Base-by-base conservation (phyloP, 2,888 invertebrate genomes). In the Prosopocoilus inquinatus region DNA sequence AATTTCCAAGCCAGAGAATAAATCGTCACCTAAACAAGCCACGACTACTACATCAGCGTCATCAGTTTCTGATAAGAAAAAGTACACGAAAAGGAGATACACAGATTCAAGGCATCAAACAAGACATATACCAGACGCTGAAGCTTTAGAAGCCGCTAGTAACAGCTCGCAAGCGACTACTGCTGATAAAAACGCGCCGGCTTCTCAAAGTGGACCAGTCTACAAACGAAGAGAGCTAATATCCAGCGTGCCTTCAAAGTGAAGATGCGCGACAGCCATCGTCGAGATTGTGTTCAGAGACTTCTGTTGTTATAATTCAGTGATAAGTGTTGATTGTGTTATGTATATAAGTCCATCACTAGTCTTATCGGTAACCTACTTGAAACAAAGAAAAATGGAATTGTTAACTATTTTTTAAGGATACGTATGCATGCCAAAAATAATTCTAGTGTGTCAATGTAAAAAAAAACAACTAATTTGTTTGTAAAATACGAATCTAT, bases 191-290 rank as follows among this genome's bases (percentile, higher is more conserved):
- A 57, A 60, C 16, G 43, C 53, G 13, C 44, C 64, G 9, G 69
- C 67, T 28, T 73, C 68, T 9, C 46, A 46, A 47, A 33, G 16
- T 38, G 39, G 47, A 11, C 82, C 83, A 50, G 84, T 89, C 13
- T 91, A 90, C 82, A 91, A 91, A 76, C 79, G 91, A 59, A 84
- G 89, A 58, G 91, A 91, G 76, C 79, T 91, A 54, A 91, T 92
- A 68, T 89, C 91, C 41, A 91, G 91, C 76, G 89, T 89, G 58
- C 85, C 82, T 20, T 68, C 71, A 9, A 74, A 39, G 36, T 35
- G 35, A 51, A 36, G 35, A 9, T 12, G 5, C 11, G 38, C 7
- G 9, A 5, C 12, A 13, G 41, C 9, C 41, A 15, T 41, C 16
- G 9, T 11, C 9, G 41, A 16, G 41, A 50, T 43, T 50, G 50